Evolutionary conservation across 2,797 vertebrate genomes (phyloP).

Genomic region (Neosilurus hyrtlii): DNA sequence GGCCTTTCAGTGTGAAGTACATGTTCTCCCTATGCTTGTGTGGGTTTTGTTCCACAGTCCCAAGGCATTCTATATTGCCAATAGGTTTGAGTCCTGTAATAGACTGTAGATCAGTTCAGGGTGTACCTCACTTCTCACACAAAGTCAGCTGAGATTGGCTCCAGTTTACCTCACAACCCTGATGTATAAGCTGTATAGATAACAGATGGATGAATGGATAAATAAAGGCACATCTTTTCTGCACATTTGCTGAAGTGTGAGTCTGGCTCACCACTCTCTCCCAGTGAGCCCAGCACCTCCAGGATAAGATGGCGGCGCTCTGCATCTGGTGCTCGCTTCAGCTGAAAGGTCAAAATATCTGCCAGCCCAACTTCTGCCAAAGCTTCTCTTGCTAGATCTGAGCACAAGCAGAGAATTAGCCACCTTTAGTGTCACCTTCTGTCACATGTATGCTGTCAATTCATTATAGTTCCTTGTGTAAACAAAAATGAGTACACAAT

Average conservation of each 20-base stretch:
- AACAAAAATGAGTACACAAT: background rate
- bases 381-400: constrained; percentile 82
- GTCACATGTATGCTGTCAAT: background rate
- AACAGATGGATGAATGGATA: too few species aligned
- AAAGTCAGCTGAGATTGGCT: too few species aligned
- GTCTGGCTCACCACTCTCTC: constrained; percentile 80
- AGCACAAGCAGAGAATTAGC: constrained; percentile 36
- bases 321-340: constrained; percentile 78
- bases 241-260: background rate
- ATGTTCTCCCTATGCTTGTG: too few species aligned
- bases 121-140: too few species aligned
- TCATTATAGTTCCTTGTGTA: background rate
- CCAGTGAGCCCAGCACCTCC: constrained; percentile 82
- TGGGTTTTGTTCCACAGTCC: too few species aligned
- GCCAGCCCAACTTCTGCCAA: constrained; percentile 76
- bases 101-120: too few species aligned
- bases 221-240: background rate
- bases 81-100: too few species aligned
- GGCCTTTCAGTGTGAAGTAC: too few species aligned
- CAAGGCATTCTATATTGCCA: too few species aligned
- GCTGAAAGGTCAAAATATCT: constrained; percentile 76
- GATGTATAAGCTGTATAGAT: too few species aligned
- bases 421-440: background rate
- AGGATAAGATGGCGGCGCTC: constrained; percentile 84
- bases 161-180: too few species aligned